Base-by-base conservation (phyloP, 2,888 invertebrate species). In the Diploptera punctata region DNA sequence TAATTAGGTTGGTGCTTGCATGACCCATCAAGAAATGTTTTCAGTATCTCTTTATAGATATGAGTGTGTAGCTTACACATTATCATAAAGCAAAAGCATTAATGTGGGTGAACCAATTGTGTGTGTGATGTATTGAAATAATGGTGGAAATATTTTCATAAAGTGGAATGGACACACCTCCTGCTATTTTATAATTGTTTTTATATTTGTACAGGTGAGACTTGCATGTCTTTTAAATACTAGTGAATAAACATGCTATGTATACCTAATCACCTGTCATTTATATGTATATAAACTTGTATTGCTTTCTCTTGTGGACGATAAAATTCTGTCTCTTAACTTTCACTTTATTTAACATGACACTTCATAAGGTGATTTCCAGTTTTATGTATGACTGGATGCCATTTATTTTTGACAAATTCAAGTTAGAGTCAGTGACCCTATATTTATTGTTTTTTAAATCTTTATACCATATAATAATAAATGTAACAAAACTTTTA, bases 351-450 rank as follows among this genome's bases (percentile, higher is more conserved):
- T 65, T 44, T 29, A 16, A 24, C 26, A 62, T 43, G 19, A 19
- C 24, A 7, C 43, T 43, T 54, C 24, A 54, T 54, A 62, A 62
- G 19, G 21, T 19, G 21, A 13, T n/a, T 52, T n/a, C 21, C 21
- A n/a, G 19, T 65, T 16, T n/a, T n/a, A n/a, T n/a, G n/a, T 18
- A 65, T 65, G 65, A 65, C 18, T 29, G 26, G 47, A 26, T n/a
- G 65, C 7, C 31, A 60, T 47, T 26, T 57, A 29, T 57, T 54
- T 54, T n/a, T n/a, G n/a, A n/a, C n/a, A n/a, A n/a, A n/a, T n/a
- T n/a, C n/a, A n/a, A n/a, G n/a, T n/a, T n/a, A n/a, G n/a, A n/a
- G n/a, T n/a, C n/a, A n/a, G n/a, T n/a, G n/a, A n/a, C n/a, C n/a
- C n/a, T n/a, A n/a, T n/a, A n/a, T n/a, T n/a, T n/a, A n/a, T n/a